phyloP scores from a whole-genome alignment of 1,140 invertebrate species.

The Scaptomyza pallida region DNA sequence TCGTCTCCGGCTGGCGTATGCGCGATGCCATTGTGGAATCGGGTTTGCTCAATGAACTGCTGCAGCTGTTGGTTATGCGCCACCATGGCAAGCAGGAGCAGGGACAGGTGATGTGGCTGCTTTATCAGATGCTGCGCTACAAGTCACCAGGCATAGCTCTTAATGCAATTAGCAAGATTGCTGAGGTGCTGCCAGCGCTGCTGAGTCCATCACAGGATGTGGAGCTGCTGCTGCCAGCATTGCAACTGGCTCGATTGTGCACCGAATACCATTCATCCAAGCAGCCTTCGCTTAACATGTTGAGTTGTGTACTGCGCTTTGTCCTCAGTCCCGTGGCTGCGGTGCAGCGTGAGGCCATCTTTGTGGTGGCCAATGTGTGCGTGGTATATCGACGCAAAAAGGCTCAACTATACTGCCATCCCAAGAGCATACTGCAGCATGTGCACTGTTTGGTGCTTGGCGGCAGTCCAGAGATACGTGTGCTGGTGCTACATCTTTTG shows the following conservation, averaged over 20 bases:
- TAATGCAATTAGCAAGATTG: slow-evolving; percentile 18
- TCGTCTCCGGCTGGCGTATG: slow-evolving; percentile 36
- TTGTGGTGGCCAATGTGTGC: slow-evolving; percentile 38
- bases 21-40: slow-evolving; percentile 42
- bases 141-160: slow-evolving; percentile 30
- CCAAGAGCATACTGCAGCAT: slow-evolving; percentile 23
- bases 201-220: slow-evolving; percentile 23
- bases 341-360: slow-evolving; percentile 44
- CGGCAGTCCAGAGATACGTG: slow-evolving; percentile 9
- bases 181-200: not conserved
- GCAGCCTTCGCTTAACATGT: slow-evolving; percentile 8
- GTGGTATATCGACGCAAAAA: slow-evolving; percentile 10
- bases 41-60: slow-evolving; percentile 24
- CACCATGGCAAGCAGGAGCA: not conserved
- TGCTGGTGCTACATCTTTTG: slow-evolving; percentile 27
- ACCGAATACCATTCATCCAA: slow-evolving; percentile 48
- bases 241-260: slow-evolving; percentile 39
- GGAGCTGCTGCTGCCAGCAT: slow-evolving; percentile 19
- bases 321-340: slow-evolving; percentile 31
- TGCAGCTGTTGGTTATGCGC: not conserved
- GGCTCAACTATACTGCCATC: slow-evolving; percentile 7
- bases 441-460: slow-evolving; percentile 32
- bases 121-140: slow-evolving; percentile 43
- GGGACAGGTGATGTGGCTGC: slow-evolving; percentile 34
- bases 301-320: slow-evolving; percentile 16